Evolutionary conservation across 1,140 invertebrate genomes (phyloP), one percentile per base, ranked within the genome.

Genomic region (Macrobrachium nipponense): DNA sequence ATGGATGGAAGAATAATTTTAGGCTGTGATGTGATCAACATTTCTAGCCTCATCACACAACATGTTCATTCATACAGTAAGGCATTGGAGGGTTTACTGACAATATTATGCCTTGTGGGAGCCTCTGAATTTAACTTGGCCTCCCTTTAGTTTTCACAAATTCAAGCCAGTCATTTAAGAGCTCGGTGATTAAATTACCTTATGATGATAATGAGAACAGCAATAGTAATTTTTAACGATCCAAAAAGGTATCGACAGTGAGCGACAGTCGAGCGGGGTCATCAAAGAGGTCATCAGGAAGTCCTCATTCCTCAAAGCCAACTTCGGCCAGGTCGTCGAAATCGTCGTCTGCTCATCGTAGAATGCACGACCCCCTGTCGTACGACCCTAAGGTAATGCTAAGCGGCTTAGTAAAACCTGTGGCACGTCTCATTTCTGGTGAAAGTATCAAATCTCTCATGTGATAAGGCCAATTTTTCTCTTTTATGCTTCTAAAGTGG

Each of bases 311-410:
- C 27, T 86, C 87, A 17, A 88, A 82, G 58, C 87, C 82, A 17
- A 84, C 87, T 7, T 84, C 87, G 27, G 77, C 75, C 2, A 59
- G 87, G 44, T 88, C 80, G 11, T 88, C 75, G 0, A 88, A 82
- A 59, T 80, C 73, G 62, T 85, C 75, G 15, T 83, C 64, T 44
- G 82, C 81, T 36, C 81, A 77, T 36, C 62, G 78, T 18, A 58
- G 81, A 36, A 61, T 84, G 3, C 82, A 88, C 60, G 81, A 88
- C 72, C 79, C 87, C 7, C 82, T 81, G 36, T 84, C 87, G 5
- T 85, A 88, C 68, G 72, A 85, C 79, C 87, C 82, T 14, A 84
- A 80, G 87, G 87, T 88, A 68, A 85, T 17, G n/a, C 23, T 27
- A 5, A 44, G 12, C 11, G 8, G 23, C 5, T 59, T 14, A 12